Evolutionary conservation across 2,888 invertebrate genomes (phyloP).

Genomic region (Philonicus albiceps): DNA sequence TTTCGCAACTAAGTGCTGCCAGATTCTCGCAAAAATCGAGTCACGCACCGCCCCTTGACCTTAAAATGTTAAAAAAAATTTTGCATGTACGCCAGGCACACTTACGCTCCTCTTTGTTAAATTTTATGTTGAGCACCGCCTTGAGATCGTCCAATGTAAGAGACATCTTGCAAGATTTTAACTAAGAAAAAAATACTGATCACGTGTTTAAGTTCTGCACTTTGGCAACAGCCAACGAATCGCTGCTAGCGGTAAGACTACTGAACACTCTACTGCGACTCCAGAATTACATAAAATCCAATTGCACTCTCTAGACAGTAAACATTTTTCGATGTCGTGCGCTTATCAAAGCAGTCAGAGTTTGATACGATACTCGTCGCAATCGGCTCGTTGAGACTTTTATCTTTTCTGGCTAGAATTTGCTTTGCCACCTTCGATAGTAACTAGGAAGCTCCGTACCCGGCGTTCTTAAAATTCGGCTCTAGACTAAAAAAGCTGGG

Average conservation of each 20-base stretch:
- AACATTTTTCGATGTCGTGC: neutral
- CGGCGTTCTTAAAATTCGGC: conserved; percentile 12
- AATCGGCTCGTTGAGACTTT: neutral
- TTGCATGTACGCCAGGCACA: neutral
- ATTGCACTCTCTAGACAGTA: neutral
- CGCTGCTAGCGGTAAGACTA: neutral
- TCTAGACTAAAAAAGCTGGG: conserved; percentile 30
- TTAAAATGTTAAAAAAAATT: neutral
- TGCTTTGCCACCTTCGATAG: neutral
- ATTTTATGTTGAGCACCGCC: conserved; percentile 46
- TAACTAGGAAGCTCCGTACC: neutral
- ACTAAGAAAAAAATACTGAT: conserved; percentile 20
- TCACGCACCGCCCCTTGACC: neutral
- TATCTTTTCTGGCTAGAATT: neutral
- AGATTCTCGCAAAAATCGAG: neutral
- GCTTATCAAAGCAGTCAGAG: conserved; percentile 7
- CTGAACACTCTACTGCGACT: neutral
- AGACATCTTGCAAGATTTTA: conserved; percentile 22
- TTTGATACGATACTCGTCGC: neutral
- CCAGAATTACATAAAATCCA: neutral
- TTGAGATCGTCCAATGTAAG: conserved; percentile 47
- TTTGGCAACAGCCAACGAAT: neutral
- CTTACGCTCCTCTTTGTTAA: conserved; percentile 49
- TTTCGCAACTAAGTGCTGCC: neutral
- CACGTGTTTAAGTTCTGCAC: conserved; percentile 12